These are phyloP conservation scores for Helicoverpa zea DNA, from an alignment of 1,140 invertebrate genomes.

Conservation along the genomic window DNA sequence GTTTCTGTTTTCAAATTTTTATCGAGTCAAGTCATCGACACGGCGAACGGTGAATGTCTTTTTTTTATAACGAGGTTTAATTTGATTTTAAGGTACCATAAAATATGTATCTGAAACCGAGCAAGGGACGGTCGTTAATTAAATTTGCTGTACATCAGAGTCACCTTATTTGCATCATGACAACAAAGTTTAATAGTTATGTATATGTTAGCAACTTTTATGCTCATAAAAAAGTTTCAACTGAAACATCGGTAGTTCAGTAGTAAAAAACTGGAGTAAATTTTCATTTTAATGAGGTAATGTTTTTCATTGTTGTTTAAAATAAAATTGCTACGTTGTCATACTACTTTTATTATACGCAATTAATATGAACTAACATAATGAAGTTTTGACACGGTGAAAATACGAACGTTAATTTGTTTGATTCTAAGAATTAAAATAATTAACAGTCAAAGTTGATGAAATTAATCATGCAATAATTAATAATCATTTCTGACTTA, in stretches of 20 bases:
- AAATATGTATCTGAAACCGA: not conserved
- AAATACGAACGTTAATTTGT: too few relatives aligned
- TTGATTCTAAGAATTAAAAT: too few relatives aligned
- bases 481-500: too few relatives aligned
- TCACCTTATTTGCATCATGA: slow-evolving; percentile 19
- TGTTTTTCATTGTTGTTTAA: not conserved
- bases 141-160: slow-evolving; percentile 11
- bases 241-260: not conserved
- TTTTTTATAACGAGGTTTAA: too few relatives aligned
- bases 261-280: not conserved
- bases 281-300: not conserved
- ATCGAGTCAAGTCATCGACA: too few relatives aligned
- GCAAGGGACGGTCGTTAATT: slow-evolving; percentile 9
- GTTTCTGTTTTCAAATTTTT: not conserved
- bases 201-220: not conserved
- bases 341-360: not conserved
- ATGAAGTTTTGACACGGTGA: too few relatives aligned
- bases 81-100: too few relatives aligned
- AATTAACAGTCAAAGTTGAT: too few relatives aligned
- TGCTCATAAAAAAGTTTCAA: not conserved
- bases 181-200: slow-evolving; percentile 19
- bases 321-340: not conserved
- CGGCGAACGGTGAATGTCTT: too few relatives aligned
- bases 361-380: too few relatives aligned
- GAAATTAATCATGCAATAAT: too few relatives aligned